These are phyloP conservation scores for Epinotia brunnichana DNA, from an alignment of 2,888 invertebrate genomes.

Conservation along the genomic window DNA sequence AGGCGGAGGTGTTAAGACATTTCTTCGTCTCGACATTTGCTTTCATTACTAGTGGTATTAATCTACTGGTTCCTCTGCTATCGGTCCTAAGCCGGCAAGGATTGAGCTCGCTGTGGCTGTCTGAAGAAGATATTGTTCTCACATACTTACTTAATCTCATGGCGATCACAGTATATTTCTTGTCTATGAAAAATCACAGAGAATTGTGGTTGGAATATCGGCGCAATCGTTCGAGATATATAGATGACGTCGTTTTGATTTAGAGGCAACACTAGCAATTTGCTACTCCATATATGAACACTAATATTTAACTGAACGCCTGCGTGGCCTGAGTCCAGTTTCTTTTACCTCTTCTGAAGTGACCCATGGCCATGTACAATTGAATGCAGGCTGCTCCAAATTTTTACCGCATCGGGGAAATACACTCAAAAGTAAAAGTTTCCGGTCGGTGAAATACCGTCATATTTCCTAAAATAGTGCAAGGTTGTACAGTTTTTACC, in stretches of 20 bases:
- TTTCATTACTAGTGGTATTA: conserved; percentile 7
- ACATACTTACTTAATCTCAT: conserved; percentile 10
- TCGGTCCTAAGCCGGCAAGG: neutral
- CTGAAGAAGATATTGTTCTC: conserved; percentile 4
- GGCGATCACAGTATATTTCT: conserved; percentile 13
- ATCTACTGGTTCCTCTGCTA: neutral
- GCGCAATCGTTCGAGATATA: neutral
- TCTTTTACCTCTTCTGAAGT: no score
- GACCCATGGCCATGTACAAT: no score
- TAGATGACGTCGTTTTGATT: neutral
- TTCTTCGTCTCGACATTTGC: conserved; percentile 18
- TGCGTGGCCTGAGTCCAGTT: no score
- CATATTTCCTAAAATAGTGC: no score
- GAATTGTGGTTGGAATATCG: conserved; percentile 11
- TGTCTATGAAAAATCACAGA: conserved; percentile 27
- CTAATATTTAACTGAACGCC: neutral
- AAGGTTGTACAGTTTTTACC: no score
- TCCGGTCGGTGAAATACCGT: no score
- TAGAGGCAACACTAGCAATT: neutral
- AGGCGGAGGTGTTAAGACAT: neutral
- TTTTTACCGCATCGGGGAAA: no score
- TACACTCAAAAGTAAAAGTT: no score
- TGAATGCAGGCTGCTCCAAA: no score
- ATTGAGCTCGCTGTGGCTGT: neutral
- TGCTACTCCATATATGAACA: neutral